Evolutionary conservation across 35 echinoderm and acorn worm genomes (phyloP).

Genomic region (Ophiothrix spiculata): DNA sequence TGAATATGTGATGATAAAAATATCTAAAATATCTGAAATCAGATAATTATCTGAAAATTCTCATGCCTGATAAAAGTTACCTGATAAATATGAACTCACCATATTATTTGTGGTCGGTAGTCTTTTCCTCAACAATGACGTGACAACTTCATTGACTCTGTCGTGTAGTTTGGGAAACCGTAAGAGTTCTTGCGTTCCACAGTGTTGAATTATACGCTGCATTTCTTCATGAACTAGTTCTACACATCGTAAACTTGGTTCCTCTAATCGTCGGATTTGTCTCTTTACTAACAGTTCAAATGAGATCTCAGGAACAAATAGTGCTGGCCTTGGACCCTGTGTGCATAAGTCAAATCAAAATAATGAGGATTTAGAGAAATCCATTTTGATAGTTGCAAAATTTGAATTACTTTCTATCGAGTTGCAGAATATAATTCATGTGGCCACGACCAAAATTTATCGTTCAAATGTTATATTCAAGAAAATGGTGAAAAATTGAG

Average conservation of each 20-base stretch:
- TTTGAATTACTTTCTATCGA: too few relatives aligned
- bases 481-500: too few relatives aligned
- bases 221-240: constrained; percentile 99
- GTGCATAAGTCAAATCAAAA: neutral
- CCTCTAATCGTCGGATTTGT: constrained; percentile 90
- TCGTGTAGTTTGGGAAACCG: constrained; percentile 93
- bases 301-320: constrained; percentile 97
- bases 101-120: constrained; percentile 88
- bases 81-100: constrained; percentile 49
- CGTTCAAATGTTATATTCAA: too few relatives aligned
- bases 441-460: too few relatives aligned
- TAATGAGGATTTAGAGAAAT: neutral
- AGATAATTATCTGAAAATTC: too few relatives aligned
- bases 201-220: constrained; percentile 97
- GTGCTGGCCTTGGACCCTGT: constrained; percentile 94
- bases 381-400: too few relatives aligned
- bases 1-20: too few relatives aligned
- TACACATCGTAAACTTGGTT: constrained; percentile 88
- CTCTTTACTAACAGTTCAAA: constrained; percentile 95
- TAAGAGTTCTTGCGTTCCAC: constrained; percentile 87
- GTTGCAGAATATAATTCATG: too few relatives aligned
- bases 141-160: constrained; percentile 82
- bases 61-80: too few relatives aligned
- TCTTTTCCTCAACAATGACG: constrained; percentile 62
- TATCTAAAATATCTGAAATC: too few relatives aligned